Evolutionary conservation across 2,888 invertebrate genomes (phyloP), one percentile per base, ranked within the genome.

Genomic region (Cetonia aurata): DNA sequence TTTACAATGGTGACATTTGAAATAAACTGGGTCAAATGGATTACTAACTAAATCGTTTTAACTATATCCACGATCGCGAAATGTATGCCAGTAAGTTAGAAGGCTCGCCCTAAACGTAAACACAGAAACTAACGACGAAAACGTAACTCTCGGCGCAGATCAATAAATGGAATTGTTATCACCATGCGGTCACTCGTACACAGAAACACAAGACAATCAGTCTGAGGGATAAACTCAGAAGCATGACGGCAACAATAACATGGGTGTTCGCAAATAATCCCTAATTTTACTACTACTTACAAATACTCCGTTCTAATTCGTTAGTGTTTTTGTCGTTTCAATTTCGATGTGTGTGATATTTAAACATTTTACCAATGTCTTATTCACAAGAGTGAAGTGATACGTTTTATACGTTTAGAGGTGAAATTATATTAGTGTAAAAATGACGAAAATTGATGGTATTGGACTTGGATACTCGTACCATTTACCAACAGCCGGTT

Each of bases 401-500:
- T 19, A 17, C 6, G 15, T 25, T 17, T 25, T 42, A 46, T 44
- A 60, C 13, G n/a, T 44, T 42, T 15, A 12, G 2, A n/a, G 19
- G 46, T 60, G 46, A n/a, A 31, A n/a, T 10, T 33, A 42, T 44
- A 13, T 25, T 55, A 31, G 25, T 37, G 10, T 8, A 67, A 77
- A 76, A 76, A 85, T 84, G 84, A 79, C 81, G 31, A 85, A 83
- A 78, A 80, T 86, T 79, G 88, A 88, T 75, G 85, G 85, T 66
- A 81, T 85, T 33, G 92, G 91, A 77, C 88, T 95, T 77, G 94
- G 94, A 71, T 95, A 95, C 85, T 92, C 94, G 15, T 95, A 95
- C 82, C 93, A 94, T 82, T 86, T 94, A 79, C 94, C 95, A 48
- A 88, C 92, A 67, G 93, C 92, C 72, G 93, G 94, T 59, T 89